These are phyloP conservation scores for Ceyx cyanopectus DNA, from an alignment of 2,113 vertebrate genomes.

Conservation along the genomic window DNA sequence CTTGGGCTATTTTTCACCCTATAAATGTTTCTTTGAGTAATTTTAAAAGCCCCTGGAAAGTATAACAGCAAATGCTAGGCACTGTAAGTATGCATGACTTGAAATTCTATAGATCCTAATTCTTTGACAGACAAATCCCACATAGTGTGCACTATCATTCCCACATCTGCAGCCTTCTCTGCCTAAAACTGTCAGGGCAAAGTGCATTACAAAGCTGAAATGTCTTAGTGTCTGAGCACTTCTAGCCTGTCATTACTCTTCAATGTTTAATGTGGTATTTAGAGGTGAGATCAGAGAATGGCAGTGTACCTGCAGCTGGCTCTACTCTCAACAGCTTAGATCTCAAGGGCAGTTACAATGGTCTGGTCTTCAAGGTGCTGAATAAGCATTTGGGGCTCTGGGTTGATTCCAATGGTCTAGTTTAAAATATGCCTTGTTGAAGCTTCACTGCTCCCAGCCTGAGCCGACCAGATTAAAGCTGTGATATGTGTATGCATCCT, in stretches of 20 bases:
- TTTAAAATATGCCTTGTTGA: not conserved
- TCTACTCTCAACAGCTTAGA: not conserved
- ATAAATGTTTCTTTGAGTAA: not conserved
- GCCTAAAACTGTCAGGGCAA: not conserved
- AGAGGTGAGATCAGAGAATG: not conserved
- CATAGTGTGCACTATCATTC: not conserved
- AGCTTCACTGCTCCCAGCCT: not conserved
- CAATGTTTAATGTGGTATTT: not conserved
- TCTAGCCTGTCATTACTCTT: not conserved
- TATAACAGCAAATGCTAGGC: not conserved
- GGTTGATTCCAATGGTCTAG: not conserved
- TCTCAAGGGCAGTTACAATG: not conserved
- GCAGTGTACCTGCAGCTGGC: not conserved
- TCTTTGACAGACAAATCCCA: not conserved
- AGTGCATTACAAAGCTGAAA: not conserved
- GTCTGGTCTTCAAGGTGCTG: not conserved
- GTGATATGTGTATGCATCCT: not conserved
- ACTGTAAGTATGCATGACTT: not conserved
- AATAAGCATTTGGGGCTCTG: not conserved
- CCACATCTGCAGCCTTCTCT: not conserved
- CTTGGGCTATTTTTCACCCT: not conserved
- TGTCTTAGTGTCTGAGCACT: not conserved
- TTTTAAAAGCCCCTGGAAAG: slow-evolving; percentile 13
- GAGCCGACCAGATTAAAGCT: not conserved
- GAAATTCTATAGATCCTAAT: not conserved